phyloP scores from a whole-genome alignment of 1,140 invertebrate genomes.

The Calliopsis andreniformis region DNA sequence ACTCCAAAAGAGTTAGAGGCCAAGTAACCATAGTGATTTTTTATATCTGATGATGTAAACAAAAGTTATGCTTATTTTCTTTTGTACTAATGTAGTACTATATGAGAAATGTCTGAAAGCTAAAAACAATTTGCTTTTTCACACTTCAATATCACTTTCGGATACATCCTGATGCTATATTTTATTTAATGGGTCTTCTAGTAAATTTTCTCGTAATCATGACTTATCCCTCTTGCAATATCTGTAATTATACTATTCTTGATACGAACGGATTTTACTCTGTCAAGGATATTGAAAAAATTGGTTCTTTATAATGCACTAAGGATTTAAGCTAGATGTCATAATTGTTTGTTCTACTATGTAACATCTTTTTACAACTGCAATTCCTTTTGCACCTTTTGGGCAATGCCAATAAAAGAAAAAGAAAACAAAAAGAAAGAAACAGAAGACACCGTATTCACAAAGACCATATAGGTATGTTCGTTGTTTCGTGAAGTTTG shows the following conservation, averaged over 20 bases:
- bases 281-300: constrained; percentile 21
- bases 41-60: constrained; percentile 44
- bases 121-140: constrained; percentile 26
- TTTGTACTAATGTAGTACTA: constrained; percentile 46
- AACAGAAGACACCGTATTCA: constrained; percentile 27
- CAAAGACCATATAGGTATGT: constrained; percentile 28
- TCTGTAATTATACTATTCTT: constrained; percentile 33
- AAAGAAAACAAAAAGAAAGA: not conserved
- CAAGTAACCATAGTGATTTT: constrained; percentile 58
- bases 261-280: constrained; percentile 21
- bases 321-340: constrained; percentile 25
- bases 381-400: constrained; percentile 29
- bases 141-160: constrained; percentile 23
- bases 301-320: constrained; percentile 30
- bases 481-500: constrained; percentile 34
- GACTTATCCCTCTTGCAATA: constrained; percentile 29
- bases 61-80: constrained; percentile 37
- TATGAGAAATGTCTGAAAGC: constrained; percentile 38
- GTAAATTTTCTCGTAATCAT: constrained; percentile 26
- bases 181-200: constrained; percentile 34
- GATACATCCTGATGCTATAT: constrained; percentile 29
- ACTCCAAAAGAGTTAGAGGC: constrained; percentile 49
- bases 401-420: constrained; percentile 35
- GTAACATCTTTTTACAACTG: constrained; percentile 17
- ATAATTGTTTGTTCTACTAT: constrained; percentile 24